Evolutionary conservation across 2,888 invertebrate species (phyloP).

Genomic region (Lordiphosa andalusiaca): DNA sequence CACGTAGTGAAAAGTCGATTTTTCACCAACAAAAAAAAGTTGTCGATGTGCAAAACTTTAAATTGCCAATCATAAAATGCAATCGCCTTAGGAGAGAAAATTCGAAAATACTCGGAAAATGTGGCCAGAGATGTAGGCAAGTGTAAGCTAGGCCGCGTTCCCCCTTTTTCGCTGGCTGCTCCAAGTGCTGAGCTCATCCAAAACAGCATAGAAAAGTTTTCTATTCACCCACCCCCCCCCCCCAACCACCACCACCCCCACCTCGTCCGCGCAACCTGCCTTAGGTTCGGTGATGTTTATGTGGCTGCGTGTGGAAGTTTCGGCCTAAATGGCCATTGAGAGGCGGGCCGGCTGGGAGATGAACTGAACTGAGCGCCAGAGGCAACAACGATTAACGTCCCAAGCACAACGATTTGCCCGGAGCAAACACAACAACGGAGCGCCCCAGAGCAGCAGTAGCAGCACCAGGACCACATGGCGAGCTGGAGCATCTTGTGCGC

Average conservation of each 20-base stretch:
- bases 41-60: constrained; percentile 63
- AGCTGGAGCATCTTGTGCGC: constrained; percentile 70
- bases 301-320: constrained; percentile 27
- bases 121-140: constrained; percentile 19
- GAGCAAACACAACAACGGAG: constrained; percentile 10
- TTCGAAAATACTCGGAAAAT: constrained; percentile 2
- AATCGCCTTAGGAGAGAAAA: constrained; percentile 27
- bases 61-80: constrained; percentile 51
- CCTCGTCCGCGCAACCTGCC: not conserved
- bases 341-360: constrained; percentile 5
- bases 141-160: constrained; percentile 16
- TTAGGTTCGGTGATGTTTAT: constrained; percentile 18
- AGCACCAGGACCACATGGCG: constrained; percentile 69
- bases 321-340: constrained; percentile 22
- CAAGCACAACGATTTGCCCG: constrained; percentile 21
- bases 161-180: constrained; percentile 14
- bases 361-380: constrained; percentile 24
- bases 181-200: constrained; percentile 69
- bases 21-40: constrained; percentile 62
- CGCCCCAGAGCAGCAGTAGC: constrained; percentile 9
- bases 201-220: constrained; percentile 41
- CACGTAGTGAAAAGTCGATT: constrained; percentile 67
- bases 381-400: constrained; percentile 39
- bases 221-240: not conserved
- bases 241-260: not conserved